Base-by-base conservation (phyloP, 2,888 invertebrate genomes). In the Brachynemurus nebulosus region DNA sequence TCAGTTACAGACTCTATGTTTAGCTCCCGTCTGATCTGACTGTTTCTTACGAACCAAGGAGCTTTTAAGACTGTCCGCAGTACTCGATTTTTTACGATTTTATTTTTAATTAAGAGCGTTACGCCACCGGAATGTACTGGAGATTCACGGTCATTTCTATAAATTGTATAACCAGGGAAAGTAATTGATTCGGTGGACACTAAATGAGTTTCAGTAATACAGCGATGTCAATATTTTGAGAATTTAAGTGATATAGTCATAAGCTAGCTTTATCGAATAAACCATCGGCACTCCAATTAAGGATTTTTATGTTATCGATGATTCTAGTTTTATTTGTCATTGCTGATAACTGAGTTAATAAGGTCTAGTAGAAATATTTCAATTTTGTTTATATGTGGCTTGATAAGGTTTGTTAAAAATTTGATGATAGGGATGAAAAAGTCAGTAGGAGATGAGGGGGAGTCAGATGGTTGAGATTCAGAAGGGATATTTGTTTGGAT, bases 211-310 rank as follows among this genome's bases (percentile, higher is more conserved):
- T 35, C 35, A 8, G 35, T 35, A 11, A 35, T 12, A 35, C 35
- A 35, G 35, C 35, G n/a, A n/a, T 35, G 14, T 35, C n/a, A 14
- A 9, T 35, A 35, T 35, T 35, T 35, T 9, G n/a, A 11, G 35
- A n/a, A 7, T 8, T 35, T n/a, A 35, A 12, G 7, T 8, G 7
- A 35, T 25, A 25, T 9, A 25, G 27, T 25, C 8, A 25, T 8
- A 25, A n/a, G n/a, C 11, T 25, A 9, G 8, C 8, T 25, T 25
- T 25, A 9, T 25, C 27, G 8, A 9, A 9, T 8, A 25, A 8
- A 8, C 27, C 27, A n/a, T n/a, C n/a, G n/a, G n/a, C n/a, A n/a
- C n/a, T n/a, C n/a, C n/a, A n/a, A n/a, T n/a, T n/a, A n/a, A 25
- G 27, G 8, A 25, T 25, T 25, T 25, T 25, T 25, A 25, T 25